Base-by-base conservation (phyloP, 2,888 invertebrate genomes). In the Volucella zonaria region DNA sequence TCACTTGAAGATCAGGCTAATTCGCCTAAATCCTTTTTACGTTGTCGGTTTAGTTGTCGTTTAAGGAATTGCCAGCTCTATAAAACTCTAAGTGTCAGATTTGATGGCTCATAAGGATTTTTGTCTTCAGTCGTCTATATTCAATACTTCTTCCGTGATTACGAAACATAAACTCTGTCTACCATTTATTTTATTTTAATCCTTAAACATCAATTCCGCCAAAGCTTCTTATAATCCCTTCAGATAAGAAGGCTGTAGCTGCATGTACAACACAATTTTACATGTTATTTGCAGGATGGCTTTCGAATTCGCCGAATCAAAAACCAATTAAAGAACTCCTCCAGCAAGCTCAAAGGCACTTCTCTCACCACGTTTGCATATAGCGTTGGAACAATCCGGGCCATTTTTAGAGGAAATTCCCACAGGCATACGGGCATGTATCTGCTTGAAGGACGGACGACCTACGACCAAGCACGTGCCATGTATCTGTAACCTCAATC, bases 271-370 rank as follows among this genome's bases (percentile, higher is more conserved):
- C 31, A 31, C 80, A 81, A 58, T 42, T 31, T 43, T 40, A 74
- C 68, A 74, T 62, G 23, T 62, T 59, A 64, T 68, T 70, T 64
- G 68, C 80, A 70, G 70, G 56, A 70, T 81, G 75, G 62, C 58
- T 75, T 80, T 64, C 45, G 66, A 73, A 73, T 61, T 66, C 31
- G 11, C 23, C 68, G 51, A 75, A 75, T 81, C 75, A 62, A 56
- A 64, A 70, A 64, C 62, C 70, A 68, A 70, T 81, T 70, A 64
- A 81, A 75, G 70, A 49, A 70, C n/a, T 51, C 62, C 40, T 38
- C 43, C 12, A 64, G 70, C 52, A n/a, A 11, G 58, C 67, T 54
- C 42, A 66, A 14, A 59, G 62, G 52, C 6, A 54, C 61, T 62
- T 23, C 47, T 59, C 14, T 66, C 45, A 42, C 59, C 38, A 47